A percentile compares a stretch with the other conserved stretches of the same genome.
Evolutionary conservation across 2,113 vertebrate genomes (phyloP).

Genomic region (Cyanocitta stelleri): DNA sequence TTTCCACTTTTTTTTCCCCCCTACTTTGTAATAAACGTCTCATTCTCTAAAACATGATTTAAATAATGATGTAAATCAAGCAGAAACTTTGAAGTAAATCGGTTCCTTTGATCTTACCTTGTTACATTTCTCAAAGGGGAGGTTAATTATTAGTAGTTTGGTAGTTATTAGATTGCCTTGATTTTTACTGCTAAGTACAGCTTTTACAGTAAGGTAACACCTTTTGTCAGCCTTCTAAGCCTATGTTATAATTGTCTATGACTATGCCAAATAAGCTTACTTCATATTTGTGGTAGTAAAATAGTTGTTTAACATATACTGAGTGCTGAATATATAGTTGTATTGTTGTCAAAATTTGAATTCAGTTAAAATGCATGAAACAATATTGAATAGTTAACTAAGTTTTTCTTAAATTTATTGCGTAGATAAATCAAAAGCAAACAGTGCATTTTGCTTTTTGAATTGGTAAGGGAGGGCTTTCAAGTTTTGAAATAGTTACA

Average conservation of each 20-base stretch:
- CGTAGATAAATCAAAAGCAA: not conserved
- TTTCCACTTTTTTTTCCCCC: not conserved
- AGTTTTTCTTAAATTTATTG: not conserved
- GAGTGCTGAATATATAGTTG: not conserved
- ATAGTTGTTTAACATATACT: not conserved
- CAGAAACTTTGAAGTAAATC: constrained; percentile 49
- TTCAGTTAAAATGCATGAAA: not conserved
- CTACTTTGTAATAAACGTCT: constrained; percentile 23
- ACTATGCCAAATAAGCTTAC: not conserved
- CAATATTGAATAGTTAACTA: not conserved
- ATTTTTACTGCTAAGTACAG: constrained; percentile 26
- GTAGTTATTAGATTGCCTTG: constrained; percentile 45
- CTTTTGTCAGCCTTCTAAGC: not conserved
- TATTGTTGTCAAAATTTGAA: not conserved
- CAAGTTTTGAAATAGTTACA: not conserved
- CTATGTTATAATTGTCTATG: not conserved
- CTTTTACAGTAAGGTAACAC: not conserved
- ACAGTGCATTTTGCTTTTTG: not conserved
- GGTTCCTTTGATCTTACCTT: constrained; percentile 45
- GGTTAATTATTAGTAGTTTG: constrained; percentile 47
- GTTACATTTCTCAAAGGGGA: constrained; percentile 50
- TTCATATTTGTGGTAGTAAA: not conserved
- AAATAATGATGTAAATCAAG: constrained; percentile 53
- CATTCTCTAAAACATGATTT: constrained; percentile 31
- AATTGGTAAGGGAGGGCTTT: not conserved